Conservation (phyloP, 64 coral and sea anemone genomes). For the Stichodactyla mertensii region DNA sequence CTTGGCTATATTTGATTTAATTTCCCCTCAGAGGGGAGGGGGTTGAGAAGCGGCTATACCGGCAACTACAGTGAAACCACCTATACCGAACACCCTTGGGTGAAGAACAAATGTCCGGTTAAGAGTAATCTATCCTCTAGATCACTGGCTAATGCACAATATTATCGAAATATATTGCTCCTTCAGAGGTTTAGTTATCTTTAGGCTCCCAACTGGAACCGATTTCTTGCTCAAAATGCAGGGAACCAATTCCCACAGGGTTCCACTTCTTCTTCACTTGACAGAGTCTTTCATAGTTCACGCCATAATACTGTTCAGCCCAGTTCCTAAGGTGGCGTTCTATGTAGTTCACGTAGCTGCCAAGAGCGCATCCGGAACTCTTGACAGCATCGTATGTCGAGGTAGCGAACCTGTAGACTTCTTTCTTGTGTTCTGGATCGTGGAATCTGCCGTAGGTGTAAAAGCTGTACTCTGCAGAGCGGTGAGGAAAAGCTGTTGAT, state of each 20-base stretch:
- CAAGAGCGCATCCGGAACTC: conserved; percentile 53
- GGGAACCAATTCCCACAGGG: conserved; percentile 50
- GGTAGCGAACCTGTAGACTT: conserved; percentile 68
- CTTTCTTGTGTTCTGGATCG: conserved; percentile 37
- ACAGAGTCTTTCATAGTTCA: conserved; percentile 62
- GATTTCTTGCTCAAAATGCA: conserved; percentile 92
- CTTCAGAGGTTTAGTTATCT: not conserved
- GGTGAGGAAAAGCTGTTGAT: conserved; percentile 68
- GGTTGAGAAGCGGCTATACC: too few species aligned
- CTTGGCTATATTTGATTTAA: too few species aligned
- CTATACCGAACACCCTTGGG: too few species aligned
- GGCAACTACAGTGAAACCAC: too few species aligned
- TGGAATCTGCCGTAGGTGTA: conserved; percentile 79
- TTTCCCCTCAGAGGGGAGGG: too few species aligned
- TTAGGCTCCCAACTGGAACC: conserved; percentile 79
- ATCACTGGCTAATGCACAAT: too few species aligned
- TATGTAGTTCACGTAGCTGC: conserved; percentile 87
- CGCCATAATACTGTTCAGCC: conserved; percentile 68
- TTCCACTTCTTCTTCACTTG: conserved; percentile 78
- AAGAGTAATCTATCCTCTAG: too few species aligned
- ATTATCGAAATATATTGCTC: too few species aligned
- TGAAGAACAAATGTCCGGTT: too few species aligned
- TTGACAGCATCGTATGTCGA: conserved; percentile 62
- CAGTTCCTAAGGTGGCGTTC: conserved; percentile 63
- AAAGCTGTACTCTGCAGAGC: conserved; percentile 85